phyloP scores from a whole-genome alignment of 2,797 vertebrate species.

The Iguana delicatissima region DNA sequence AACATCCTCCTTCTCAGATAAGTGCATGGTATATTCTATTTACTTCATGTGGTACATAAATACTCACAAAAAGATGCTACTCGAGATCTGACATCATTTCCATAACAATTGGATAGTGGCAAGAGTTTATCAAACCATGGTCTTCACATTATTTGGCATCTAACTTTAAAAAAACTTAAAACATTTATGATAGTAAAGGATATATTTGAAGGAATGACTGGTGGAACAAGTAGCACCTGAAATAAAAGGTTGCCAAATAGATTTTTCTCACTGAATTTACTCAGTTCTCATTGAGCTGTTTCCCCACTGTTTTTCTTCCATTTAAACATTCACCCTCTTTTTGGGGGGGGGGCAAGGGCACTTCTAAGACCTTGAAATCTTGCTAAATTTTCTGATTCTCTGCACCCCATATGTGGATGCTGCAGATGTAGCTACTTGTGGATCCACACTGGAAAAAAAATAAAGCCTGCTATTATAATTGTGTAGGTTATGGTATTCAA shows the following conservation, averaged over 20 bases:
- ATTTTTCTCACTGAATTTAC: too few species aligned
- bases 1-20: background rate
- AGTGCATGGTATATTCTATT: constrained; percentile 5
- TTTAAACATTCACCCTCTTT: too few species aligned
- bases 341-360: too few species aligned
- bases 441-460: too few species aligned
- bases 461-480: background rate
- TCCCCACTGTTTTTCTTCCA: too few species aligned
- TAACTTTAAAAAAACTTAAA: background rate
- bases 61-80: background rate
- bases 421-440: too few species aligned
- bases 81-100: background rate
- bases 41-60: constrained; percentile 2
- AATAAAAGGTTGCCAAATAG: background rate
- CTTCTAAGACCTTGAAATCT: too few species aligned
- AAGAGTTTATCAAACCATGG: background rate
- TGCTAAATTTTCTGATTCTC: too few species aligned
- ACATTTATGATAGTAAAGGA: background rate
- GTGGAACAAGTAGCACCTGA: background rate
- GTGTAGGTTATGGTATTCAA: too few species aligned
- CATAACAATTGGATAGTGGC: background rate
- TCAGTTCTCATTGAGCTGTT: too few species aligned
- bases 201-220: background rate
- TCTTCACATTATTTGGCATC: background rate
- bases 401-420: too few species aligned